These are phyloP conservation scores for Harpegnathos saltator DNA, from an alignment of 1,140 invertebrate species.

Conservation along the genomic window DNA sequence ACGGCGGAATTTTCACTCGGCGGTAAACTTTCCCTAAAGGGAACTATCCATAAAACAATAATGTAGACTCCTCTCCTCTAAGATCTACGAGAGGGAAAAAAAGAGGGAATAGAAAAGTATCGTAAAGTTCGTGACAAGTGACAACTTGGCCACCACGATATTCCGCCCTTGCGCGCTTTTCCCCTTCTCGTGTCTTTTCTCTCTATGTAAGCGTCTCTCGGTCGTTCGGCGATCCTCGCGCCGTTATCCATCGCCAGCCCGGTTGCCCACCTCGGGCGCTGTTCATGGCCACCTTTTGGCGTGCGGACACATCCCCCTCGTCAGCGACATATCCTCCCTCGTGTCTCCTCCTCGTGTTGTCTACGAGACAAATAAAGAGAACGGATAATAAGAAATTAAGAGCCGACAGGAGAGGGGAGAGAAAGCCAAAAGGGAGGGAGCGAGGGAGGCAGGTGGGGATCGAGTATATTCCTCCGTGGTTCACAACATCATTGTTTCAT, in stretches of 20 bases:
- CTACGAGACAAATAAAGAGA: neutral
- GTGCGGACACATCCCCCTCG: conserved; percentile 27
- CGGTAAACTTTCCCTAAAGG: no score
- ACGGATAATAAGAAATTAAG: neutral
- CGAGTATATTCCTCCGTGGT: conserved; percentile 3
- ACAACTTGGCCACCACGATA: neutral
- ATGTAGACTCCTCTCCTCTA: no score
- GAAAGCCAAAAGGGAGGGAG: neutral
- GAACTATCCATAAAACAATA: no score
- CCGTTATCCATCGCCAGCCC: conserved; percentile 68
- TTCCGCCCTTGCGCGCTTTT: conserved; percentile 13
- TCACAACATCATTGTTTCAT: neutral
- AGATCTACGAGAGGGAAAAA: no score
- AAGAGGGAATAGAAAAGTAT: no score
- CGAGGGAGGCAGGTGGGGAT: neutral
- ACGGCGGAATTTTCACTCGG: no score
- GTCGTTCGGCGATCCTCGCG: conserved; percentile 9
- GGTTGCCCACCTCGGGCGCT: conserved; percentile 78
- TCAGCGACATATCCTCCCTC: neutral
- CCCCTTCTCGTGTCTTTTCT: no score
- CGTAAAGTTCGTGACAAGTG: no score
- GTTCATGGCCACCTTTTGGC: conserved; percentile 62
- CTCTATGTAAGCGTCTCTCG: neutral
- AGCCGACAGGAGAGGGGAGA: neutral
- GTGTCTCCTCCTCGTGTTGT: no score